Evolutionary conservation across 1,140 invertebrate species (phyloP).

Genomic region (Megalopta genalis): DNA sequence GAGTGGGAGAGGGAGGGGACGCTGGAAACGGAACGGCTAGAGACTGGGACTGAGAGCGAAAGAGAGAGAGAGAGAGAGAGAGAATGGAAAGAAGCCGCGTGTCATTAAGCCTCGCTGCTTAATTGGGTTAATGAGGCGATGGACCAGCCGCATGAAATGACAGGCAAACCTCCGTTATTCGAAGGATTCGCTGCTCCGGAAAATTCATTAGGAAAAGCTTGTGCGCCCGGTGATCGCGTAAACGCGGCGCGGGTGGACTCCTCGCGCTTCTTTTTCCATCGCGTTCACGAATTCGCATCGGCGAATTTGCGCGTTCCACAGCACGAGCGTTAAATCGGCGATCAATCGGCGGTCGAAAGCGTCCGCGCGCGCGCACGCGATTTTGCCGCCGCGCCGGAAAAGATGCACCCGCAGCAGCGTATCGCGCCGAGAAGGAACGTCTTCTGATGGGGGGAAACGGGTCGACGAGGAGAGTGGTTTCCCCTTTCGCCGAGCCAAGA

Average conservation of each 20-base stretch:
- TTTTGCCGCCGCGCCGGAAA: background rate
- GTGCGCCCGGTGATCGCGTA: background rate
- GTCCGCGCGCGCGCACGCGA: too few relatives aligned
- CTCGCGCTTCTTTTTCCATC: too few relatives aligned
- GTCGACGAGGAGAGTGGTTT: background rate
- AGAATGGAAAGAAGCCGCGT: constrained; percentile 51
- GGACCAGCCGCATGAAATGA: constrained; percentile 65
- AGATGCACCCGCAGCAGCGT: background rate
- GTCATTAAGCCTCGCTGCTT: constrained; percentile 69
- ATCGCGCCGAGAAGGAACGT: background rate
- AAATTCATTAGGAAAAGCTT: constrained; percentile 60
- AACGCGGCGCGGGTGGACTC: background rate
- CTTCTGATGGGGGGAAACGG: background rate
- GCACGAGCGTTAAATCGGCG: too few relatives aligned
- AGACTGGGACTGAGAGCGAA: too few relatives aligned
- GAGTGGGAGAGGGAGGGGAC: background rate
- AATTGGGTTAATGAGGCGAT: constrained; percentile 77
- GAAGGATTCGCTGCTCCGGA: constrained; percentile 30
- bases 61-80: too few relatives aligned
- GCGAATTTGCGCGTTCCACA: too few relatives aligned
- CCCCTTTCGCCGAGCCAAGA: background rate
- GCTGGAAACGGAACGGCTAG: too few relatives aligned
- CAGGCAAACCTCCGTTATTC: constrained; percentile 52
- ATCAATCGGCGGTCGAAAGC: too few relatives aligned
- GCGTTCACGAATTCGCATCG: too few relatives aligned